A percentile compares a stretch with the other conserved stretches of the same genome.
phyloP scores from a whole-genome alignment of 92 coral and sea anemone genomes.

The Ricordea florida region DNA sequence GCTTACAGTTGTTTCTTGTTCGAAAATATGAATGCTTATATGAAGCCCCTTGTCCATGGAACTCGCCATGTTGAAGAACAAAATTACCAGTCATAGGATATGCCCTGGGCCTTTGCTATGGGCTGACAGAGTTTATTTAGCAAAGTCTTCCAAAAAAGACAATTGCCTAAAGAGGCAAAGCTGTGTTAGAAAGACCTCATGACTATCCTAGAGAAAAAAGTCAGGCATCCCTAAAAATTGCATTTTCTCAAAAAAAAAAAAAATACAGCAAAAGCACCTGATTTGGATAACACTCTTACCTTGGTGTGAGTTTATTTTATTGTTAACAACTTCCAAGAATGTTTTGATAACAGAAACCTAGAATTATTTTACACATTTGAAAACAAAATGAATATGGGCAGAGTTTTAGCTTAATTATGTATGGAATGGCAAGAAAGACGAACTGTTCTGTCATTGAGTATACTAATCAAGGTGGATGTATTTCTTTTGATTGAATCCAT shows the following conservation, averaged over 20 bases:
- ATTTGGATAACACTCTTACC: constrained; percentile 17
- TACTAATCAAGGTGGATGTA: constrained; percentile 2
- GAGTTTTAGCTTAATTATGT: constrained; percentile 15
- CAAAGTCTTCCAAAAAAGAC: too few relatives aligned
- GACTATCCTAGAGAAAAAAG: not conserved
- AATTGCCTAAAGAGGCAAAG: not conserved
- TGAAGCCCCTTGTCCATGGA: too few relatives aligned
- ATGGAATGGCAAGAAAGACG: constrained; percentile 28
- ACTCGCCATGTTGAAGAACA: too few relatives aligned
- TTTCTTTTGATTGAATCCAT: constrained; percentile 18
- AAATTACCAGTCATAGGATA: too few relatives aligned
- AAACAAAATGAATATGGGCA: constrained; percentile 20
- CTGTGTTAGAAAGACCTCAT: too few relatives aligned
- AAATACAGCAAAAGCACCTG: not conserved
- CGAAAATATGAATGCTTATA: too few relatives aligned
- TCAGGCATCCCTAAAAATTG: constrained; percentile 1
- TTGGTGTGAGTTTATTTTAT: not conserved
- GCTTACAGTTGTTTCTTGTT: too few relatives aligned
- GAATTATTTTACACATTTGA: constrained; percentile 32
- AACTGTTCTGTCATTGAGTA: constrained; percentile 54
- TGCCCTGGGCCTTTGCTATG: too few relatives aligned
- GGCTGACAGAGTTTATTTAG: too few relatives aligned
- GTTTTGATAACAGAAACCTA: constrained; percentile 3
- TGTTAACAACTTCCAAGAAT: constrained; percentile 1
- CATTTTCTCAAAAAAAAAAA: not conserved